Evolutionary conservation across 2,113 vertebrate species (phyloP).

Genomic region (Protomyctophum bolini): DNA sequence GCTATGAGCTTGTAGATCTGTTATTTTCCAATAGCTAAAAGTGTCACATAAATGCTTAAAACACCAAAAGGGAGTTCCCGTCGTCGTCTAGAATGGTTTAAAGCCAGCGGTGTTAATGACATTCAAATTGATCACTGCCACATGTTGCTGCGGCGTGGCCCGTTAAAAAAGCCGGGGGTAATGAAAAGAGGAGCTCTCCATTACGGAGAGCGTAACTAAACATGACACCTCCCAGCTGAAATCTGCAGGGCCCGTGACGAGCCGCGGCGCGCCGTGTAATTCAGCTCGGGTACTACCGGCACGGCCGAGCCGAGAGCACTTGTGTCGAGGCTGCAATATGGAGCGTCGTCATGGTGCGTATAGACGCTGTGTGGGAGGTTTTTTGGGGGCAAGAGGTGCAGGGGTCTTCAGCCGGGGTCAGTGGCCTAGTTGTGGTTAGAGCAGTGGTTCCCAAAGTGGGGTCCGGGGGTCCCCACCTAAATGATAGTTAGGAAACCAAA

Average conservation of each 20-base stretch:
- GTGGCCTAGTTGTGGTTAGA: too few species aligned
- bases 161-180: conserved; percentile 65
- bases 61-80: too few species aligned
- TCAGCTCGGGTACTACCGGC: neutral
- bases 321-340: neutral
- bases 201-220: conserved; percentile 71
- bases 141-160: conserved; percentile 63
- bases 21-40: too few species aligned
- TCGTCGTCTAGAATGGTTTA: neutral
- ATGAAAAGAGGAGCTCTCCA: conserved; percentile 75
- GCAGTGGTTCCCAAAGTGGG: too few species aligned
- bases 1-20: too few species aligned
- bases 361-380: neutral
- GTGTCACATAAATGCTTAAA: too few species aligned
- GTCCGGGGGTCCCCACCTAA: too few species aligned
- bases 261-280: conserved; percentile 25
- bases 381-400: too few species aligned
- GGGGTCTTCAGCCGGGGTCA: too few species aligned
- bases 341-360: conserved; percentile 23
- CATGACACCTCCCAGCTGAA: conserved; percentile 68
- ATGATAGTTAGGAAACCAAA: too few species aligned
- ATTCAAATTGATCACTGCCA: conserved; percentile 79
- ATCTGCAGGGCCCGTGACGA: conserved; percentile 41
- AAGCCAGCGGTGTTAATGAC: conserved; percentile 73
- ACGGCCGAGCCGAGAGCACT: conserved; percentile 2